A percentile compares a stretch with the other conserved stretches of the same genome.
Conservation (phyloP, 2,888 invertebrate genomes). For the Oxystoma pomonae region DNA sequence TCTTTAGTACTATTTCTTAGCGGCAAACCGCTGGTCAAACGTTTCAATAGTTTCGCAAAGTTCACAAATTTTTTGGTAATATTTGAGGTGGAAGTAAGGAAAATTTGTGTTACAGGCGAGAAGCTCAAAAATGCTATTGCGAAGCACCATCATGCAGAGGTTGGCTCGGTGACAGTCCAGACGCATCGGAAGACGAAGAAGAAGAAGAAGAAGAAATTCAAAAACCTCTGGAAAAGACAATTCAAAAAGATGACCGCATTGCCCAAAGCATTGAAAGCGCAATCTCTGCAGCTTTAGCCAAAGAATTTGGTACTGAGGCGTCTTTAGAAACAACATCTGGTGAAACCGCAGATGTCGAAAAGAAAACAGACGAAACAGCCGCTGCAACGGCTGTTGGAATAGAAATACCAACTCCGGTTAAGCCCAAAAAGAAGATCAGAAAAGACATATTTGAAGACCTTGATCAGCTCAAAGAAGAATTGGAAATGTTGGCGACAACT, state of each 20-base stretch:
- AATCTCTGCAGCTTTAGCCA: neutral
- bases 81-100: neutral
- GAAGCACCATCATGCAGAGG: constrained; percentile 87
- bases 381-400: neutral
- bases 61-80: neutral
- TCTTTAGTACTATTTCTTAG: too few relatives aligned
- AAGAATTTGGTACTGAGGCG: neutral
- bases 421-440: constrained; percentile 43
- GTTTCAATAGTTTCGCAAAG: neutral
- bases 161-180: constrained; percentile 90
- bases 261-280: neutral
- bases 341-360: neutral
- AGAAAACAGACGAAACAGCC: constrained; percentile 7
- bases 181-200: constrained; percentile 61
- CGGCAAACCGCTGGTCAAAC: neutral
- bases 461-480: constrained; percentile 82
- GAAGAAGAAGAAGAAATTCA: constrained; percentile 48
- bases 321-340: neutral
- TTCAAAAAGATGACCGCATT: constrained; percentile 14
- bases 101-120: constrained; percentile 79
- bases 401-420: neutral
- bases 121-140: constrained; percentile 95
- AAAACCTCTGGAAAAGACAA: constrained; percentile 25
- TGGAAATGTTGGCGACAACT: constrained; percentile 70
- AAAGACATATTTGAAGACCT: constrained; percentile 60